These are phyloP conservation scores for Galerucella pusilla DNA, from an alignment of 2,888 invertebrate species.

Conservation along the genomic window DNA sequence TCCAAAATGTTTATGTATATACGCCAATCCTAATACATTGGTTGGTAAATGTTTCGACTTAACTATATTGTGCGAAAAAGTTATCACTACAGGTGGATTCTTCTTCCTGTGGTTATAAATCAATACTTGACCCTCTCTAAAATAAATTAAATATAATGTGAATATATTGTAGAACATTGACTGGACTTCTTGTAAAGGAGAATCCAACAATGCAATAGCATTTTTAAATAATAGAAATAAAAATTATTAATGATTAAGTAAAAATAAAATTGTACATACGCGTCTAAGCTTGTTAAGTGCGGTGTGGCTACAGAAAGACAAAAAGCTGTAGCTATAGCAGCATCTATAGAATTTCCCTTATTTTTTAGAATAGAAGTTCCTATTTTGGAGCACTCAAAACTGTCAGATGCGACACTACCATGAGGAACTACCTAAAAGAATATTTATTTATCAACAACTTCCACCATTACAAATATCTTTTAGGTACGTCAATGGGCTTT, in stretches of 20 bases:
- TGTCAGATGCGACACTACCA: slow-evolving; percentile 80
- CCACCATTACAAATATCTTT: neutral
- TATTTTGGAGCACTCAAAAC: slow-evolving; percentile 76
- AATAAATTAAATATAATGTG: slow-evolving; percentile 43
- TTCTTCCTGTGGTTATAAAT: slow-evolving; percentile 76
- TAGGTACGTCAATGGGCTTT: no score
- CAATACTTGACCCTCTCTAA: slow-evolving; percentile 79
- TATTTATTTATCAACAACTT: neutral
- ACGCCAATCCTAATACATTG: slow-evolving; percentile 70
- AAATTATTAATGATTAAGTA: no score
- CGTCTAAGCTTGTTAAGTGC: slow-evolving; percentile 80
- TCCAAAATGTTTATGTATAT: slow-evolving; percentile 70
- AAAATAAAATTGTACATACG: slow-evolving; percentile 67
- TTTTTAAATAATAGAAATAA: no score
- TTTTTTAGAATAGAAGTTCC: slow-evolving; percentile 75
- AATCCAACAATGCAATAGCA: no score
- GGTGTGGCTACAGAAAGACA: slow-evolving; percentile 80
- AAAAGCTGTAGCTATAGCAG: slow-evolving; percentile 77
- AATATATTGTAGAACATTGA: no score
- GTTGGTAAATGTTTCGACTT: slow-evolving; percentile 67
- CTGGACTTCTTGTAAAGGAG: no score
- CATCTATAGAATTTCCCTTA: slow-evolving; percentile 83
- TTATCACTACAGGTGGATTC: slow-evolving; percentile 68
- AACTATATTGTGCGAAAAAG: slow-evolving; percentile 67
- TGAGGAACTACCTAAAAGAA: slow-evolving; percentile 74